Evolutionary conservation across 53 echinoderm and acorn worm genomes (phyloP), one percentile per base, ranked within the genome.

Genomic region (Pentamera pediparva): DNA sequence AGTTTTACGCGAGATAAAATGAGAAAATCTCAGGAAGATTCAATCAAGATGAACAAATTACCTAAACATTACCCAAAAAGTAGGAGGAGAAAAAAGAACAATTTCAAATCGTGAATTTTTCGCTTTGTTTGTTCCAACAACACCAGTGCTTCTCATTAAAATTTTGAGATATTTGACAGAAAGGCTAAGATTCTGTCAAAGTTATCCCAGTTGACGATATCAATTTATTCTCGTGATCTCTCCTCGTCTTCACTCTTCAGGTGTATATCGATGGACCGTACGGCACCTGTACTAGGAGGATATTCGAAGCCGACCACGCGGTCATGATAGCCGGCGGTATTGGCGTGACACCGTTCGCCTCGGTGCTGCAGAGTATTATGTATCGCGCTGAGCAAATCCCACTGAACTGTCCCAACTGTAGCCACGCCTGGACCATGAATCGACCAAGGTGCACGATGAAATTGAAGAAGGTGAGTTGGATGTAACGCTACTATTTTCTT

Each of bases 181-280:
- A n/a, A n/a, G n/a, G n/a, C n/a, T n/a, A n/a, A n/a, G n/a, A n/a
- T n/a, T n/a, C n/a, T n/a, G 15, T 41, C 9, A 9, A 41, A 41
- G 9, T 10, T 15, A 41, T 41, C 43, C 15, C 9, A 9, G 9
- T 10, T 9, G 9, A 41, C 43, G 43, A 9, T 10, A 10, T 41
- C 43, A 10, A 9, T 41, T 41, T 41, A 15, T 10, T 15, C 15
- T 10, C 43, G 43, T 41, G 9, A 41, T 41, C 9, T 10, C 15
- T 10, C 15, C 27, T 24, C 30, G 13, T 4, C 17, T 26, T 29
- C n/a, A n/a, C n/a, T 31, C 22, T 61, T 15, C 26, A 82, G 83
- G 83, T 82, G 15, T 82, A 65, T 49, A 63, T 82, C 4, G 76
- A 76, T 76, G 83, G 83, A 21, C 83, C 83, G 33, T 82, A 76